Evolutionary conservation across 2,888 invertebrate genomes (phyloP).

Genomic region (Spisula subtruncata): DNA sequence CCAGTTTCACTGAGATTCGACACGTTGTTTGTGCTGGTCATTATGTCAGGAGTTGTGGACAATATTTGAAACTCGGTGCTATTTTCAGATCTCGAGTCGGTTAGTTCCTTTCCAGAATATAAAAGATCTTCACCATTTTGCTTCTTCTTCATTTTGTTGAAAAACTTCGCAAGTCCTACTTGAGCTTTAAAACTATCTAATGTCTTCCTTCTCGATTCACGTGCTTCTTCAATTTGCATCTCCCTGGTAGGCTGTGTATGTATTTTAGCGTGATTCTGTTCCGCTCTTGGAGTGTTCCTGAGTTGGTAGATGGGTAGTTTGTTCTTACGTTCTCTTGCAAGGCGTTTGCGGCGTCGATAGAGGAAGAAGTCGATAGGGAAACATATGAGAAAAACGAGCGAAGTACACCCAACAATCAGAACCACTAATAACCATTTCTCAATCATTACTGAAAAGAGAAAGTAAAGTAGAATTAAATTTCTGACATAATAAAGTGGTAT

Average conservation of each 20-base stretch:
- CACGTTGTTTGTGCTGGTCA: neutral
- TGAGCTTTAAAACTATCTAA: constrained; percentile 19
- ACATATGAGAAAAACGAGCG: constrained; percentile 61
- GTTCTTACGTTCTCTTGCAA: constrained; percentile 45
- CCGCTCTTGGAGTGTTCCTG: neutral
- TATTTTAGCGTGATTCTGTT: constrained; percentile 33
- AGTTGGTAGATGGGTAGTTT: constrained; percentile 28
- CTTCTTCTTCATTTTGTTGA: constrained; percentile 24
- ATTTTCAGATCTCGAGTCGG: constrained; percentile 16
- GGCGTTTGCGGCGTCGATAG: constrained; percentile 62
- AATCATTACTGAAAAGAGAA: constrained; percentile 59
- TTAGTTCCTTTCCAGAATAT: neutral
- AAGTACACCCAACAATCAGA: constrained; percentile 61
- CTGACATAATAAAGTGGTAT: too few species aligned
- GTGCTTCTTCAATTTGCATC: constrained; percentile 7
- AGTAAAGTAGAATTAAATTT: too few species aligned
- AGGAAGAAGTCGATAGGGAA: constrained; percentile 70
- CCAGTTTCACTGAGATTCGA: neutral
- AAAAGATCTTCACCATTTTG: neutral
- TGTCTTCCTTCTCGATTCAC: neutral
- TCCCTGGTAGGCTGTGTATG: neutral
- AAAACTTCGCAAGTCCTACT: constrained; percentile 6
- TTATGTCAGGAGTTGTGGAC: neutral
- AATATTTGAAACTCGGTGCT: constrained; percentile 6
- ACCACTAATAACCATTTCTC: constrained; percentile 67